A percentile compares a stretch with the other conserved stretches of the same genome.
These are phyloP conservation scores for Nasonia vitripennis DNA, from an alignment of 1,140 invertebrate genomes.

Conservation along the genomic window DNA sequence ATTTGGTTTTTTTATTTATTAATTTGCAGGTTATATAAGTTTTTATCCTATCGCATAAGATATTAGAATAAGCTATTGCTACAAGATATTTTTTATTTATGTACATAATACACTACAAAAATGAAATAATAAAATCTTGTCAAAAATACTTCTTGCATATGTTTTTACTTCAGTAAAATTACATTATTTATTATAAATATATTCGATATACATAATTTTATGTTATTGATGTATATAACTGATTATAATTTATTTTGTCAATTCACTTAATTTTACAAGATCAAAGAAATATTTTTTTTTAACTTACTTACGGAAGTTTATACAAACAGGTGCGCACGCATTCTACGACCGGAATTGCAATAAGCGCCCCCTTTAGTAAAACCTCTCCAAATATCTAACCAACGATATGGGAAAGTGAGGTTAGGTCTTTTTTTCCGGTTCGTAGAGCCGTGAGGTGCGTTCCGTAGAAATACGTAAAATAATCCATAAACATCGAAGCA, in stretches of 20 bases:
- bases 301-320: neutral
- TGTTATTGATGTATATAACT: no score
- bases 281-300: neutral
- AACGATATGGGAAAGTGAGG: slow-evolving; percentile 44
- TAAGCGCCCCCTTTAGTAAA: slow-evolving; percentile 13
- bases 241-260: neutral
- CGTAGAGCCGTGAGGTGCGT: slow-evolving; percentile 56
- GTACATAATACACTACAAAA: neutral
- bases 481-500: slow-evolving; percentile 57
- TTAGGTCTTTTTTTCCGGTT: slow-evolving; percentile 57
- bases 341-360: slow-evolving; percentile 3
- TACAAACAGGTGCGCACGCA: slow-evolving; percentile 2
- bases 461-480: slow-evolving; percentile 45
- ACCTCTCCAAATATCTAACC: neutral
- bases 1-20: no score
- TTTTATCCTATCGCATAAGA: neutral
- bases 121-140: neutral
- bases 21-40: neutral
- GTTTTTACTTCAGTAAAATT: no score
- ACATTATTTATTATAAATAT: no score
- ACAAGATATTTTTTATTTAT: neutral
- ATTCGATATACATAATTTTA: no score
- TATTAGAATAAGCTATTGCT: neutral
- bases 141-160: neutral
- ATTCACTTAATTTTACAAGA: neutral